Conservation (phyloP, 2,797 vertebrate species). For the Pseudomugil tenellus region DNA sequence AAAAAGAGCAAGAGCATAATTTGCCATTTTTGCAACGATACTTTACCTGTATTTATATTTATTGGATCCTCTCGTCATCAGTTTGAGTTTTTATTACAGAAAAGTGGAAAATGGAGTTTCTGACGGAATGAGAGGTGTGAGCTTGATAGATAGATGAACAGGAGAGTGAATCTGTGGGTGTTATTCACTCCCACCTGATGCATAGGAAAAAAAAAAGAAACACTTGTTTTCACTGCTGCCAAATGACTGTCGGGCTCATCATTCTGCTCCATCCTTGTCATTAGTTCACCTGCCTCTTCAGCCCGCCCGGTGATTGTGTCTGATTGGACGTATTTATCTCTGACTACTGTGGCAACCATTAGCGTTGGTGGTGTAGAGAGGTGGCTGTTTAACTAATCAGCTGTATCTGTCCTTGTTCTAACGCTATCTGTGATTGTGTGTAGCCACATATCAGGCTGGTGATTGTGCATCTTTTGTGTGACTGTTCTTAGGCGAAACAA, state of each 20-base stretch:
- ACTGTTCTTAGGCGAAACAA: slow-evolving; percentile 18
- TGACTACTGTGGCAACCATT: slow-evolving; percentile 71
- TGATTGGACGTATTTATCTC: slow-evolving; percentile 79
- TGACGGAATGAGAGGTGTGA: slow-evolving; percentile 35
- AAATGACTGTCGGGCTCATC: slow-evolving; percentile 65
- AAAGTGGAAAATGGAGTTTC: slow-evolving; percentile 58
- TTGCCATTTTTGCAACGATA: slow-evolving; percentile 12
- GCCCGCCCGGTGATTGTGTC: slow-evolving; percentile 68
- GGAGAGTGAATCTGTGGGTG: slow-evolving; percentile 51
- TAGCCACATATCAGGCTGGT: slow-evolving; percentile 9
- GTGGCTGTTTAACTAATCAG: slow-evolving; percentile 77
- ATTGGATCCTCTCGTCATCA: slow-evolving; percentile 39
- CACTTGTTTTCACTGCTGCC: slow-evolving; percentile 67
- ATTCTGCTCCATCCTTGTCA: slow-evolving; percentile 61
- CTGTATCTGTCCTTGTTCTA: slow-evolving; percentile 62
- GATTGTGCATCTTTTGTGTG: slow-evolving; percentile 22
- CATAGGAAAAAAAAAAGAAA: slow-evolving; percentile 41
- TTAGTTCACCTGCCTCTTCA: slow-evolving; percentile 80
- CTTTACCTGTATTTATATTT: slow-evolving; percentile 54
- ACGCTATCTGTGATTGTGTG: slow-evolving; percentile 25
- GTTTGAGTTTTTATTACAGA: slow-evolving; percentile 50
- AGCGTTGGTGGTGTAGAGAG: slow-evolving; percentile 76
- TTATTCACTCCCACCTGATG: slow-evolving; percentile 67
- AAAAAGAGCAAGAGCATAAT: slow-evolving; percentile 12
- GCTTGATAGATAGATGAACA: slow-evolving; percentile 34